Conservation (phyloP, 2,888 invertebrate species). For the Abrostola tripartita region DNA sequence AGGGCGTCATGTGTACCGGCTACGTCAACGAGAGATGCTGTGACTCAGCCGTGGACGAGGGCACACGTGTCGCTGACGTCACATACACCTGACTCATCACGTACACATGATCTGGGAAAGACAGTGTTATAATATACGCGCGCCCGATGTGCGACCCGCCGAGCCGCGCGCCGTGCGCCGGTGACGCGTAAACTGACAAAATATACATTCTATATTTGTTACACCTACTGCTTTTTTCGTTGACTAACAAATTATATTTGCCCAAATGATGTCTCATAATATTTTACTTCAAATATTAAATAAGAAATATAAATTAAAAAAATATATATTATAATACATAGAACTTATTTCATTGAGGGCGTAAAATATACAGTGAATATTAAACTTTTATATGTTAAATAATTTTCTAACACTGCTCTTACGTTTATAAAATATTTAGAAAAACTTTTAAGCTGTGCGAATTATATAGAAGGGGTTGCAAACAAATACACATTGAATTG, state of each 20-base stretch:
- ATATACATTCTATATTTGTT: constrained; percentile 25
- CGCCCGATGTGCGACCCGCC: constrained; percentile 27
- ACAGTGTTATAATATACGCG: constrained; percentile 45
- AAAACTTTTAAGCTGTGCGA: too few relatives aligned
- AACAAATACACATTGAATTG: too few relatives aligned
- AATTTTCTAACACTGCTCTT: too few relatives aligned
- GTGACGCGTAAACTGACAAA: constrained; percentile 27
- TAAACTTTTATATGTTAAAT: too few relatives aligned
- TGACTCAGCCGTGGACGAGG: constrained; percentile 72
- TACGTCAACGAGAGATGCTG: constrained; percentile 75
- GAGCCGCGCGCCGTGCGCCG: constrained; percentile 14
- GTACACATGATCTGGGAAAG: constrained; percentile 64
- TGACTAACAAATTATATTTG: constrained; percentile 16
- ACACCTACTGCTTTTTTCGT: not conserved
- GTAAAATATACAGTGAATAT: constrained; percentile 3
- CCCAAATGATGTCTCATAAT: constrained; percentile 5
- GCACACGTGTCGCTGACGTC: constrained; percentile 82
- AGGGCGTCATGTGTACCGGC: constrained; percentile 66
- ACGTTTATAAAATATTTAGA: too few relatives aligned
- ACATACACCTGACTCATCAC: constrained; percentile 79
- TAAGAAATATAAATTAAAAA: not conserved
- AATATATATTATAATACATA: constrained; percentile 4
- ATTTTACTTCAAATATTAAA: not conserved
- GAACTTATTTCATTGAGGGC: constrained; percentile 1
- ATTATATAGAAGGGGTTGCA: too few relatives aligned